phyloP scores from a whole-genome alignment of 1,140 invertebrate species.

The Stratiolaelaps scimitus region DNA sequence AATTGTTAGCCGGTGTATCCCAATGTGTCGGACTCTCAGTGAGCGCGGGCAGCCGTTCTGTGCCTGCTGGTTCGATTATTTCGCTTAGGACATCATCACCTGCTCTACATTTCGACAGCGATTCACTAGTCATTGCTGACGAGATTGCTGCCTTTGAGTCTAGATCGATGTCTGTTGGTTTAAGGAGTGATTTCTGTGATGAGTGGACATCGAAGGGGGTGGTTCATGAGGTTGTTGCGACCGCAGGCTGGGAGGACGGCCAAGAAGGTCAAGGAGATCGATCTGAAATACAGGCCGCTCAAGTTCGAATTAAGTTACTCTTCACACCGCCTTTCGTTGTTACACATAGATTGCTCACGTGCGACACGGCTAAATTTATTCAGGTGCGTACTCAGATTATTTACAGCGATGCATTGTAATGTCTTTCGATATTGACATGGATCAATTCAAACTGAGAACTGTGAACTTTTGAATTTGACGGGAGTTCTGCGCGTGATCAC shows the following conservation, averaged over 20 bases:
- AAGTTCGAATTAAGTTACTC: constrained; percentile 49
- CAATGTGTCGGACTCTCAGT: constrained; percentile 44
- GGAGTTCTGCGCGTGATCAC: no score
- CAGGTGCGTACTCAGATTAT: constrained; percentile 1
- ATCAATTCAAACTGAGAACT: no score
- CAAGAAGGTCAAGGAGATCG: not conserved
- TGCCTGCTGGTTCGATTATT: constrained; percentile 36
- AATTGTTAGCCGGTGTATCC: constrained; percentile 47
- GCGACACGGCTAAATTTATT: constrained; percentile 45
- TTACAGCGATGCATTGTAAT: no score
- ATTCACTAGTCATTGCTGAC: not conserved
- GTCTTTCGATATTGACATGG: no score
- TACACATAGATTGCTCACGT: constrained; percentile 64
- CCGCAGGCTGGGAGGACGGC: constrained; percentile 25
- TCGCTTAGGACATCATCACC: constrained; percentile 35
- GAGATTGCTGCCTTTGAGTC: constrained; percentile 4
- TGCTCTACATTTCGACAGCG: not conserved
- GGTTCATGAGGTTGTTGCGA: not conserved
- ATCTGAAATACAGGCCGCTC: no score
- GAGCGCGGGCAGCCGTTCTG: constrained; percentile 43
- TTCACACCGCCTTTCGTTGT: constrained; percentile 68
- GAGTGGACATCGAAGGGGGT: constrained; percentile 42
- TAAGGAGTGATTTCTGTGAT: constrained; percentile 20
- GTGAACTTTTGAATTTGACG: no score
- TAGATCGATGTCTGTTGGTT: constrained; percentile 1